Percentiles rank a stretch among this genome's conserved stretches.
phyloP scores from a whole-genome alignment of 2,888 invertebrate species.

The Plusia festucae region DNA sequence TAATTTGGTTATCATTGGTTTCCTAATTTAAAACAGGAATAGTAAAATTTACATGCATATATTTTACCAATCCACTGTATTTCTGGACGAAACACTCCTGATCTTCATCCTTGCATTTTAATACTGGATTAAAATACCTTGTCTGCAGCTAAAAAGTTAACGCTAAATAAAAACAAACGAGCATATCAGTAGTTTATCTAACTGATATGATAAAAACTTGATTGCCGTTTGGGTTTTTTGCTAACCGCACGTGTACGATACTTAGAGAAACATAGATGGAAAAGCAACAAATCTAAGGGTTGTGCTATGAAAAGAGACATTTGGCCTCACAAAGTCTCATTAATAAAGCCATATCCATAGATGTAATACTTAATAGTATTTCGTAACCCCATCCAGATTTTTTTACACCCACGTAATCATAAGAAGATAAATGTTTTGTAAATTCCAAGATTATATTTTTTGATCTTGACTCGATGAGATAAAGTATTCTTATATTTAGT shows the following conservation, averaged over 20 bases:
- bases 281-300: background rate
- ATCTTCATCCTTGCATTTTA: background rate
- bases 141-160: background rate
- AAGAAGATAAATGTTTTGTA: constrained; percentile 52
- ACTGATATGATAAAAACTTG: constrained; percentile 2
- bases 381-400: background rate
- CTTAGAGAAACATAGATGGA: background rate
- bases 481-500: constrained; percentile 60
- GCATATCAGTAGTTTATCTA: background rate
- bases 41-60: background rate
- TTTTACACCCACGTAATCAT: constrained; percentile 11
- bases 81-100: background rate
- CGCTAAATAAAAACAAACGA: background rate
- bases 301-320: background rate
- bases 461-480: constrained; percentile 68
- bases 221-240: background rate
- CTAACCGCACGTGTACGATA: background rate
- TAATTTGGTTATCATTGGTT: background rate
- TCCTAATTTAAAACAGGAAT: background rate
- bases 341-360: background rate
- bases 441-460: constrained; percentile 64
- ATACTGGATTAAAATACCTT: background rate
- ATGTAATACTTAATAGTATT: background rate
- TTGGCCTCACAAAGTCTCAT: background rate
- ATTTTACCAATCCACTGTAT: background rate